A percentile compares a stretch with the other conserved stretches of the same genome.
Evolutionary conservation across 1,140 invertebrate genomes (phyloP).

Genomic region (Hyles vespertilio): DNA sequence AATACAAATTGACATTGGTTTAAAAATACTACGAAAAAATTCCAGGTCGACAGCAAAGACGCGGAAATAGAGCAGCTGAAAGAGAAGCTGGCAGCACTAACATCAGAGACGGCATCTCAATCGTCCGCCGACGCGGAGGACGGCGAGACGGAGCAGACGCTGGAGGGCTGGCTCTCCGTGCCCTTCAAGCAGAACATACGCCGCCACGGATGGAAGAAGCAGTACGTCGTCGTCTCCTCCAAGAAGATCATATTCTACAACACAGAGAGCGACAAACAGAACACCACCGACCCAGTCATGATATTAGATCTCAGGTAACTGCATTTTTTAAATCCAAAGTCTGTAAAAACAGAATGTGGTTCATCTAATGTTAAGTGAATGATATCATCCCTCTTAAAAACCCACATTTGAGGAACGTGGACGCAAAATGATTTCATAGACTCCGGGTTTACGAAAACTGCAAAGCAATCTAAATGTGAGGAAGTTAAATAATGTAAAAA

Average conservation of each 20-base stretch:
- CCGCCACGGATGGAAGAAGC: constrained; percentile 96
- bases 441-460: too few relatives aligned
- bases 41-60: constrained; percentile 90
- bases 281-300: constrained; percentile 92
- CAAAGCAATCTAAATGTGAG: too few relatives aligned
- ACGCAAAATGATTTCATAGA: too few relatives aligned
- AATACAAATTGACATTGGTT: too few relatives aligned
- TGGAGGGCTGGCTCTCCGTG: constrained; percentile 97
- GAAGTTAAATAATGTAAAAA: too few relatives aligned
- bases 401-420: not conserved
- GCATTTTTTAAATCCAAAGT: constrained; percentile 2
- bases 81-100: constrained; percentile 85
- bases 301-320: constrained; percentile 95
- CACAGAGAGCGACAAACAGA: constrained; percentile 94
- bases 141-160: constrained; percentile 86
- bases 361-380: not conserved
- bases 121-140: constrained; percentile 93
- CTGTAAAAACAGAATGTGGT: not conserved
- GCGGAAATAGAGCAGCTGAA: constrained; percentile 95
- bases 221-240: constrained; percentile 97
- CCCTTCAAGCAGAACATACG: constrained; percentile 97
- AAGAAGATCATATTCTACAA: constrained; percentile 99
- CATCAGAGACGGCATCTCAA: constrained; percentile 92
- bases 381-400: not conserved
- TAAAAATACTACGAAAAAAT: not conserved